Conservation (phyloP, 2,888 invertebrate species). For the Diachrysia chrysitis region DNA sequence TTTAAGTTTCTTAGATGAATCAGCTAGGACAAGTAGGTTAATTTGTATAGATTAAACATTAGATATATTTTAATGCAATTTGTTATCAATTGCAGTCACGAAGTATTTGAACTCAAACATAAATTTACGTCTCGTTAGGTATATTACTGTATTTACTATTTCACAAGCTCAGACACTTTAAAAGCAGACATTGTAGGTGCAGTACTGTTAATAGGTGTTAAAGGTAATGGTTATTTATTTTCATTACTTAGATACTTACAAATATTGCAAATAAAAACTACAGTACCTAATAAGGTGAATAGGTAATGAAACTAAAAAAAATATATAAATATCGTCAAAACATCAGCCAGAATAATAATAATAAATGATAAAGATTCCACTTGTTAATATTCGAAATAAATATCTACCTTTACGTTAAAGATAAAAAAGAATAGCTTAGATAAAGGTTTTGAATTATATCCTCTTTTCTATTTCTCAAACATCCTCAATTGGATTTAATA, state of each 20-base stretch:
- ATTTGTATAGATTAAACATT: too few relatives aligned
- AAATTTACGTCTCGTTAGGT: conserved; percentile 29
- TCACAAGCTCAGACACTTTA: conserved; percentile 37
- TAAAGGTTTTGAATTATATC: background rate
- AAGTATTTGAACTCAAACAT: conserved; percentile 30
- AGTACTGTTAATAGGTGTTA: background rate
- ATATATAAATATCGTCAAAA: background rate
- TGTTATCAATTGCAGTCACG: conserved; percentile 33
- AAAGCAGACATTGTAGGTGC: conserved; percentile 22
- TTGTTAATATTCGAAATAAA: background rate
- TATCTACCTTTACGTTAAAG: conserved; percentile 11
- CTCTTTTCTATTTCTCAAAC: conserved; percentile 5
- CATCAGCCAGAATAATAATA: background rate
- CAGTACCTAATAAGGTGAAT: background rate
- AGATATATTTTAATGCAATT: conserved; percentile 31
- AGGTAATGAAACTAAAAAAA: background rate
- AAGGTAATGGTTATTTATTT: background rate
- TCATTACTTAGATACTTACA: background rate
- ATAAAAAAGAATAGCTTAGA: conserved; percentile 23
- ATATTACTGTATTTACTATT: conserved; percentile 22
- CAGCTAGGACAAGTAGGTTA: too few relatives aligned
- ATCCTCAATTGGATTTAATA: conserved; percentile 23
- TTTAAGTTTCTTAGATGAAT: too few relatives aligned
- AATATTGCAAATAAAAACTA: background rate
- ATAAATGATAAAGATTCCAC: background rate